Evolutionary conservation across 2,797 vertebrate genomes (phyloP).

Genomic region (Anas capensis): DNA sequence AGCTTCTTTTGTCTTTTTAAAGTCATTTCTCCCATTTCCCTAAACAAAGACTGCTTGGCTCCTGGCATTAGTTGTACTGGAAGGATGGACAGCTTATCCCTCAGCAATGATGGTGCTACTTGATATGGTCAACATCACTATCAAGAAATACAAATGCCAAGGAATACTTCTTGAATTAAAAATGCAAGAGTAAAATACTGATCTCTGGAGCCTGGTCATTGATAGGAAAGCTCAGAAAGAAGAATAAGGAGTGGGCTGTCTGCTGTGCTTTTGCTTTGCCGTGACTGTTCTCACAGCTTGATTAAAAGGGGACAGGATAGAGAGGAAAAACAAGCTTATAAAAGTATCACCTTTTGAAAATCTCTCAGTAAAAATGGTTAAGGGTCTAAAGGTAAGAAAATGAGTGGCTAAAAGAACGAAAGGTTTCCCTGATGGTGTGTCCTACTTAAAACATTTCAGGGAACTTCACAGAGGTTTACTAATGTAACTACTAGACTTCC

Average conservation of each 20-base stretch:
- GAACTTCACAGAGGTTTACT: background rate
- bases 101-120: background rate
- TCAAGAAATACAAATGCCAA: background rate
- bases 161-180: background rate
- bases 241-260: fast-evolving
- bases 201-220: background rate
- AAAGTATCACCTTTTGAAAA: background rate
- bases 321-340: background rate
- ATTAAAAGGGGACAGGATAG: background rate
- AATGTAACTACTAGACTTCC: background rate
- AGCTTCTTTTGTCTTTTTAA: background rate
- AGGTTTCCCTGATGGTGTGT: background rate
- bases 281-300: background rate
- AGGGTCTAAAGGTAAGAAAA: background rate
- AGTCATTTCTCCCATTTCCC: background rate
- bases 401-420: background rate
- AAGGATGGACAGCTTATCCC: background rate
- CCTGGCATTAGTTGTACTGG: background rate
- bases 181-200: background rate
- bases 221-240: background rate
- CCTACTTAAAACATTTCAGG: background rate
- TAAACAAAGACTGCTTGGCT: background rate
- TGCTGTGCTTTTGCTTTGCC: background rate
- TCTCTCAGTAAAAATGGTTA: background rate
- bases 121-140: background rate